Base-by-base conservation (phyloP, 1,140 invertebrate genomes). In the Formica exsecta region DNA sequence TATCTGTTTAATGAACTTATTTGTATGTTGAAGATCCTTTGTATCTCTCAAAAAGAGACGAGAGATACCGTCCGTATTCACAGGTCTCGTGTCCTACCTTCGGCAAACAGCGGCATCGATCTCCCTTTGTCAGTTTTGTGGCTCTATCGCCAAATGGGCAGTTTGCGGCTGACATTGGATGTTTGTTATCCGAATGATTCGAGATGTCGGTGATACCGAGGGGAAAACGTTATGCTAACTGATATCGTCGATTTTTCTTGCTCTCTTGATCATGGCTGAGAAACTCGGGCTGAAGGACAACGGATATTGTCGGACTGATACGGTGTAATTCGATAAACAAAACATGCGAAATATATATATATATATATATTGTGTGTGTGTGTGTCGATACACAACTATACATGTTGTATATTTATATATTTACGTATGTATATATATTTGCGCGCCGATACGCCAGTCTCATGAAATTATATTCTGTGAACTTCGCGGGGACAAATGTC, bases 21-120 rank as follows among this genome's bases (percentile, higher is more conserved):
- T 41, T 25, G 3, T 62, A 29, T 25, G 7, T 62, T 41, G 25
- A 59, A 13, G 6, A 9, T 38, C 38, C 22, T 57, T 32, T 3
- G 16, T 6, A 51, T 51, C 1, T 51, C 13, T 51, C 16, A 51
- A 51, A 51, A 5, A 13, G 48, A 51, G 44, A 48, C 3, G 11
- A 48, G 3, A 51, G 68, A 61, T 61, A 59, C 62, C 25, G 44
- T 13, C 29, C 8, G 11, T 59, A 73, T 71, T 81, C 54, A 70
- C n/a, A 4, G 25, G 29, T 74, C 79, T 32, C 44, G n/a, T 7
- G 38, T 25, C 8, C 79, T 54, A 83, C 41, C 68, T 83, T 61
- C 13, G 68, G 13, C 68, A 62, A 83, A 83, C 79, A 73, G 4
- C 54, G 11, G n/a, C 38, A 70, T 80, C 48, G 68, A 73, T 83